A percentile compares a stretch with the other conserved stretches of the same genome.
These are phyloP conservation scores for Stenoptilia bipunctidactyla DNA, from an alignment of 2,888 invertebrate genomes.

Conservation along the genomic window DNA sequence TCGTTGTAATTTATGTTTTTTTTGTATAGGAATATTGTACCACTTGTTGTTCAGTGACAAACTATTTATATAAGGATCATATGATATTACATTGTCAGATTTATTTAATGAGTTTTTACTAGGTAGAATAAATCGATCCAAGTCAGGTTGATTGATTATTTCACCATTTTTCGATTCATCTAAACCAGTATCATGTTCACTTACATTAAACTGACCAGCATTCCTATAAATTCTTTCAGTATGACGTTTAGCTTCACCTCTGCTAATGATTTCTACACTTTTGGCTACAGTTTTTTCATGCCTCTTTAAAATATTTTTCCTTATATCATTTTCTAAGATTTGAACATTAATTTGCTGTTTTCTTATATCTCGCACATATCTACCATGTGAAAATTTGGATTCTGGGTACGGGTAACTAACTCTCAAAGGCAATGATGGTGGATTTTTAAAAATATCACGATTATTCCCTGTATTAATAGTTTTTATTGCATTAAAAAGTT, in stretches of 20 bases:
- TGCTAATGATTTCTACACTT: conserved; percentile 37
- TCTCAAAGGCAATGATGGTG: conserved; percentile 37
- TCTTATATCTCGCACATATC: conserved; percentile 28
- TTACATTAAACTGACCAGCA: too few relatives aligned
- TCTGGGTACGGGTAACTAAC: conserved; percentile 47
- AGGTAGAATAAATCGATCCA: too few relatives aligned
- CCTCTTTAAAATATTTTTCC: conserved; percentile 33
- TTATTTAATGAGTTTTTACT: too few relatives aligned
- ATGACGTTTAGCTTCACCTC: conserved; percentile 27
- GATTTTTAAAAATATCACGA: conserved; percentile 28
- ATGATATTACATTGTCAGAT: too few relatives aligned
- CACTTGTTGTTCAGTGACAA: too few relatives aligned
- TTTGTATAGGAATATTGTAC: too few relatives aligned
- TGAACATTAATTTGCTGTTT: conserved; percentile 42
- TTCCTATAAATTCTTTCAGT: conserved; percentile 34
- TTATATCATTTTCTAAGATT: conserved; percentile 37
- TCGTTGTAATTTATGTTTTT: too few relatives aligned
- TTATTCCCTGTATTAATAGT: conserved; percentile 34
- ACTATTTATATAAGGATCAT: too few relatives aligned
- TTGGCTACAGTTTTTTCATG: conserved; percentile 34
- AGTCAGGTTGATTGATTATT: too few relatives aligned
- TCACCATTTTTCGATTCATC: too few relatives aligned
- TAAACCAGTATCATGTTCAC: too few relatives aligned
- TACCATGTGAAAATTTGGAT: conserved; percentile 31
- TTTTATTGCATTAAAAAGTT: conserved; percentile 50